A percentile compares a stretch with the other conserved stretches of the same genome.
These are phyloP conservation scores for Scolopax rusticola DNA, from an alignment of 2,797 vertebrate genomes.

Conservation along the genomic window DNA sequence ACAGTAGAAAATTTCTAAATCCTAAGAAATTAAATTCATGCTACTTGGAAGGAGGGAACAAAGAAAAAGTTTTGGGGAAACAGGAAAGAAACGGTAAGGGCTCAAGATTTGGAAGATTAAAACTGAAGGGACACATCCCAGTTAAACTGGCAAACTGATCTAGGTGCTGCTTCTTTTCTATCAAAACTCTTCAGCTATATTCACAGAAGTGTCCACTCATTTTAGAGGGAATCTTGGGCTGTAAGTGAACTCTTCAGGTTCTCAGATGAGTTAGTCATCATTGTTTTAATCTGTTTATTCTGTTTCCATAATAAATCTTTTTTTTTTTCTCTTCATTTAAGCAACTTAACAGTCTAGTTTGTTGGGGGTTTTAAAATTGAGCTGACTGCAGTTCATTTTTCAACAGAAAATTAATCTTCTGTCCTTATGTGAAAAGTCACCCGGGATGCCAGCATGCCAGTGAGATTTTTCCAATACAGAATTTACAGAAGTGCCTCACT, in stretches of 20 bases:
- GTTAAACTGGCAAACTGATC: neutral
- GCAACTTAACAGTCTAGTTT: neutral
- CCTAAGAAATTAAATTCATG: neutral
- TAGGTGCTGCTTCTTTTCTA: neutral
- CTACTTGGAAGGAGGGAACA: neutral
- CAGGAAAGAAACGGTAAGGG: neutral
- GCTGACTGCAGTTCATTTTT: neutral
- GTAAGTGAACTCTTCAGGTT: neutral
- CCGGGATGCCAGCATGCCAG: neutral
- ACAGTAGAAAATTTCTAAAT: neutral
- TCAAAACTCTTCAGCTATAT: neutral
- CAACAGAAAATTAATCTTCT: neutral
- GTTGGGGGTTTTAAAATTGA: neutral
- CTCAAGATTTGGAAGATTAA: neutral
- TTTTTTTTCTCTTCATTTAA: neutral
- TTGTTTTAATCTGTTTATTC: constrained; percentile 36
- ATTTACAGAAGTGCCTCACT: neutral
- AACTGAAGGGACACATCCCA: neutral
- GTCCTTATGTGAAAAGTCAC: neutral
- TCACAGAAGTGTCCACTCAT: neutral
- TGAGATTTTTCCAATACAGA: neutral
- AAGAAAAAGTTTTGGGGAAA: neutral
- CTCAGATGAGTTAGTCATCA: constrained; percentile 1
- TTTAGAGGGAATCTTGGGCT: neutral
- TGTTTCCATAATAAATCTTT: constrained; percentile 36